Evolutionary conservation across 2,797 vertebrate species (phyloP).

Genomic region (Sebastes cheni): DNA sequence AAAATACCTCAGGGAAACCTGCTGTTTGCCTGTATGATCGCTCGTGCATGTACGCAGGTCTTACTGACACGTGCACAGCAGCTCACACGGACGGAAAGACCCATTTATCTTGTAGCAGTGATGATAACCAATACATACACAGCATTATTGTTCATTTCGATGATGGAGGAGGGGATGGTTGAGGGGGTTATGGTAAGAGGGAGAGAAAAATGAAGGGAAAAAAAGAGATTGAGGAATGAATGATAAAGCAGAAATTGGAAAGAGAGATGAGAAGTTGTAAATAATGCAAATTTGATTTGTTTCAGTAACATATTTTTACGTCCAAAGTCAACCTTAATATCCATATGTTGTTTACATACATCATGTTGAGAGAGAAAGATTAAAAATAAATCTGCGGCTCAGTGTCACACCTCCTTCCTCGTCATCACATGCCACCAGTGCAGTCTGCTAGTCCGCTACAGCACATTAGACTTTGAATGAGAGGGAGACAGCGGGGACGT

Average conservation of each 20-base stretch:
- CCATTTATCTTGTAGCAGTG: background rate
- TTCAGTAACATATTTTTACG: background rate
- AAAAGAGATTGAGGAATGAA: background rate
- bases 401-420: background rate
- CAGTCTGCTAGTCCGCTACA: conserved; percentile 1
- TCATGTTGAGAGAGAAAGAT: background rate
- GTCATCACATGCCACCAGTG: background rate
- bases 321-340: background rate
- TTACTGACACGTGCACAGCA: background rate
- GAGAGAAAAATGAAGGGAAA: background rate
- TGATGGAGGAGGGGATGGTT: background rate
- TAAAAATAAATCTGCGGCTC: background rate
- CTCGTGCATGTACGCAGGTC: conserved; percentile 3
- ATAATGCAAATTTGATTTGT: background rate
- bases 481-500: background rate
- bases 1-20: conserved; percentile 20
- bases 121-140: background rate
- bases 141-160: background rate
- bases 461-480: conserved; percentile 15
- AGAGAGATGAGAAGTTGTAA: background rate
- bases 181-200: background rate
- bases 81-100: background rate
- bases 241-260: background rate
- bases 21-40: background rate
- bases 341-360: no score